A percentile compares a stretch with the other conserved stretches of the same genome.
phyloP scores from a whole-genome alignment of 2,797 vertebrate species.

The Taeniopygia guttata region DNA sequence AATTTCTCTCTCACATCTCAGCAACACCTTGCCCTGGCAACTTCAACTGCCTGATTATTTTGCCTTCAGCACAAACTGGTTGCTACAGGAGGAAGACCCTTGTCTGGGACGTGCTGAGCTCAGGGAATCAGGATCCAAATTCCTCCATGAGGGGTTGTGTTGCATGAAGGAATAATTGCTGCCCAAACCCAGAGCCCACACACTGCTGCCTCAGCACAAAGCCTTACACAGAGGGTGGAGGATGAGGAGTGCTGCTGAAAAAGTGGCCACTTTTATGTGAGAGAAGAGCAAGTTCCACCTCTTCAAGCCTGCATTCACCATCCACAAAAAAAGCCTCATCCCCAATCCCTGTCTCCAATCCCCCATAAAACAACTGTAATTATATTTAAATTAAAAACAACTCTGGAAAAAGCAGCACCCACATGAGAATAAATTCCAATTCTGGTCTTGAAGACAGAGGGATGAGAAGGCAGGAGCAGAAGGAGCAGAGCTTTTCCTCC shows the following conservation, averaged over 20 bases:
- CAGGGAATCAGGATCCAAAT: background rate
- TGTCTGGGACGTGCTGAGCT: background rate
- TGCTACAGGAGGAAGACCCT: background rate
- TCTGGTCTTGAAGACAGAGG: background rate
- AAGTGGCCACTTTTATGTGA: fast-evolving
- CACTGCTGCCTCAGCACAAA: background rate
- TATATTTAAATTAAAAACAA: background rate
- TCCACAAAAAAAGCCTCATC: too few relatives aligned
- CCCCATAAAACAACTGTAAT: background rate
- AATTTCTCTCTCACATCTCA: background rate
- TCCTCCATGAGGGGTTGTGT: background rate
- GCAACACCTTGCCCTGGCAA: background rate
- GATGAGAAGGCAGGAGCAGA: background rate
- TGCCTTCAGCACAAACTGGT: background rate
- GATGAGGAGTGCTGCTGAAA: background rate
- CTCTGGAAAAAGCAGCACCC: background rate
- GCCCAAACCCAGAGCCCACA: background rate
- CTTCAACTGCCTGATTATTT: background rate
- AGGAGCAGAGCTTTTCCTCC: background rate
- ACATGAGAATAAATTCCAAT: background rate
- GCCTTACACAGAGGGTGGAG: fast-evolving
- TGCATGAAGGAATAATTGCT: background rate
- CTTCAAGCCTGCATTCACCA: background rate
- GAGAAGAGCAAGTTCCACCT: background rate
- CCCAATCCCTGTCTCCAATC: fast-evolving